These are phyloP conservation scores for Chrysochloris asiatica DNA, from an alignment of 2,113 vertebrate species.

Conservation along the genomic window DNA sequence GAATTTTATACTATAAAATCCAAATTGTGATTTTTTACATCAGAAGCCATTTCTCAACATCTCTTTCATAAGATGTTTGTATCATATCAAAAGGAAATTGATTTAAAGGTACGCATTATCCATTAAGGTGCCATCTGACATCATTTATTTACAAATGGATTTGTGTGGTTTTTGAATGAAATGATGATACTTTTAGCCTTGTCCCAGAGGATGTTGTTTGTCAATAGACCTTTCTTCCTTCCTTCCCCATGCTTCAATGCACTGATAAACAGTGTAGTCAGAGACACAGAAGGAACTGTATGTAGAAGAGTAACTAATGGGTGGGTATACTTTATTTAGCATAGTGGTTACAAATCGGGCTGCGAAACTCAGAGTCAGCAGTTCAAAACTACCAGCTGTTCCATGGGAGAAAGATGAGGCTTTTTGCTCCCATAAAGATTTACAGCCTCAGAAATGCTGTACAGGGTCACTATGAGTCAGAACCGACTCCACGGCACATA, in stretches of 20 bases:
- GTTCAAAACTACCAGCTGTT: too few relatives aligned
- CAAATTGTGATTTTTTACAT: slow-evolving; percentile 70
- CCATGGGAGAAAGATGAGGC: too few relatives aligned
- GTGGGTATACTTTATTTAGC: background rate
- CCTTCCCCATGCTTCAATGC: background rate
- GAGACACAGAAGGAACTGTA: background rate
- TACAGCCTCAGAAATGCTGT: too few relatives aligned
- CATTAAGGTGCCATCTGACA: slow-evolving; percentile 68
- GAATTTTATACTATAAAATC: slow-evolving; percentile 66
- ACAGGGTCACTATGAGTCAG: too few relatives aligned
- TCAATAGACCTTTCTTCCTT: slow-evolving; percentile 34
- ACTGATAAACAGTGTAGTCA: background rate
- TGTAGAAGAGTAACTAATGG: background rate
- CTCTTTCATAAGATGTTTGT: slow-evolving; percentile 66
- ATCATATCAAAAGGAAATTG: slow-evolving; percentile 68
- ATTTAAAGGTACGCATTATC: slow-evolving; percentile 65
- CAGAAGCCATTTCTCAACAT: slow-evolving; percentile 62
- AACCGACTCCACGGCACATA: too few relatives aligned
- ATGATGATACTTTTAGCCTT: background rate
- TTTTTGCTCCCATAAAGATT: too few relatives aligned
- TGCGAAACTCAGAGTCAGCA: too few relatives aligned
- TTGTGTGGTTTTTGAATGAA: slow-evolving; percentile 61
- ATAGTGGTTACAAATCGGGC: too few relatives aligned
- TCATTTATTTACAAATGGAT: slow-evolving; percentile 72
- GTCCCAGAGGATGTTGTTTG: slow-evolving; percentile 44